These are phyloP conservation scores for Malurus alboscapulatus DNA, from an alignment of 2,113 vertebrate species.

Conservation along the genomic window DNA sequence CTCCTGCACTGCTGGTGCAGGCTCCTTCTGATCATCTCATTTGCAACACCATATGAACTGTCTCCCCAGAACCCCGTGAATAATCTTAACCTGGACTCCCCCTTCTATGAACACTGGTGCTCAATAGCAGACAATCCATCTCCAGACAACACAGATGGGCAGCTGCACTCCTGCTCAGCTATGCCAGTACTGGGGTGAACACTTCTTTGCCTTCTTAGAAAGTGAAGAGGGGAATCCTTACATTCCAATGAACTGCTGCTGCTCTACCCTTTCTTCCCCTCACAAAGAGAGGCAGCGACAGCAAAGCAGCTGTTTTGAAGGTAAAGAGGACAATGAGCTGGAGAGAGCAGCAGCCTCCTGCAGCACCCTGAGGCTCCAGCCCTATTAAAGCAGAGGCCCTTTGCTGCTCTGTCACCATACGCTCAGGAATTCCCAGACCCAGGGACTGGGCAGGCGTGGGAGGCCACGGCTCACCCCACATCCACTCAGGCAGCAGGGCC, in stretches of 20 bases:
- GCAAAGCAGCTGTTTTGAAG: background rate
- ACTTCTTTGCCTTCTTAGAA: background rate
- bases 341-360: background rate
- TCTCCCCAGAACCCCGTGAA: background rate
- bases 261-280: background rate
- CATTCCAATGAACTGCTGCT: background rate
- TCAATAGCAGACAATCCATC: background rate
- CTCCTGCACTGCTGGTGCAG: background rate
- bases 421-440: background rate
- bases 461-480: background rate
- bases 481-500: background rate
- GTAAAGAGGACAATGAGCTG: background rate
- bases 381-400: background rate
- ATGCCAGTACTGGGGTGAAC: background rate
- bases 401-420: rapidly evolving
- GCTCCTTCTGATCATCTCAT: background rate
- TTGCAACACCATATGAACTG: background rate
- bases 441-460: rapidly evolving
- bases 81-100: background rate
- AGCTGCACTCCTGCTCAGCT: background rate
- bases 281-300: background rate
- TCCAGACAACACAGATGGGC: background rate
- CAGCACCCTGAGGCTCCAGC: background rate
- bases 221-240: background rate
- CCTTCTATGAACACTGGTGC: background rate